A percentile compares a stretch with the other conserved stretches of the same genome.
These are phyloP conservation scores for Oxyteleia sp. DNA, from an alignment of 2,888 invertebrate genomes.

Conservation along the genomic window DNA sequence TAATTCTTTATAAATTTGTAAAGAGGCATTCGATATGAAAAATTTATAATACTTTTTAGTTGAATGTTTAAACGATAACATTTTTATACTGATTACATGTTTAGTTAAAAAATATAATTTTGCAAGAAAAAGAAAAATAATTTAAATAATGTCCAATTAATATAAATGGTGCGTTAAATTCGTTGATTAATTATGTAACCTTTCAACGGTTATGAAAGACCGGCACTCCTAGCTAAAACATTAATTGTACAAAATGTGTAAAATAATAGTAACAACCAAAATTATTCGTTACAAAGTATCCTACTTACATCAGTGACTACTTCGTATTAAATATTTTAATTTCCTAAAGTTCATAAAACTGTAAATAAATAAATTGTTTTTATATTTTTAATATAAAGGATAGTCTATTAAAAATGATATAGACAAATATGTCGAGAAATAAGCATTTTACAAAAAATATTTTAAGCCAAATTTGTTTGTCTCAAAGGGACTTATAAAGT, in stretches of 20 bases:
- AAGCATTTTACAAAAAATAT: no score
- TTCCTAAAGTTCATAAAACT: neutral
- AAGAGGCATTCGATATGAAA: no score
- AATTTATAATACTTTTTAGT: neutral
- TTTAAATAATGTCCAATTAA: neutral
- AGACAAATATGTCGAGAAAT: no score
- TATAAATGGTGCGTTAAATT: neutral
- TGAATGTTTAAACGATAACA: no score
- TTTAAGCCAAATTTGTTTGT: no score
- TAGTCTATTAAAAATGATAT: no score
- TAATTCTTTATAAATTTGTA: no score
- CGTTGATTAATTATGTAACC: constrained; percentile 15
- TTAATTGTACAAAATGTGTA: neutral
- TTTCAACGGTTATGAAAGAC: constrained; percentile 25
- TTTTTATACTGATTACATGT: neutral
- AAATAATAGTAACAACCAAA: constrained; percentile 4
- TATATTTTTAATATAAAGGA: no score
- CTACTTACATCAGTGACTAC: neutral
- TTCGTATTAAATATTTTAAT: neutral
- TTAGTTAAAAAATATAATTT: neutral
- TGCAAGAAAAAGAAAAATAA: constrained; percentile 25
- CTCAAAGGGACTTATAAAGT: no score
- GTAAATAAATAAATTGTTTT: no score
- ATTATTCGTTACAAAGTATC: constrained; percentile 4
- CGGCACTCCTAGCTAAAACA: neutral